Conservation (phyloP, 2,888 invertebrate species). For the Subacronicta megacephala region DNA sequence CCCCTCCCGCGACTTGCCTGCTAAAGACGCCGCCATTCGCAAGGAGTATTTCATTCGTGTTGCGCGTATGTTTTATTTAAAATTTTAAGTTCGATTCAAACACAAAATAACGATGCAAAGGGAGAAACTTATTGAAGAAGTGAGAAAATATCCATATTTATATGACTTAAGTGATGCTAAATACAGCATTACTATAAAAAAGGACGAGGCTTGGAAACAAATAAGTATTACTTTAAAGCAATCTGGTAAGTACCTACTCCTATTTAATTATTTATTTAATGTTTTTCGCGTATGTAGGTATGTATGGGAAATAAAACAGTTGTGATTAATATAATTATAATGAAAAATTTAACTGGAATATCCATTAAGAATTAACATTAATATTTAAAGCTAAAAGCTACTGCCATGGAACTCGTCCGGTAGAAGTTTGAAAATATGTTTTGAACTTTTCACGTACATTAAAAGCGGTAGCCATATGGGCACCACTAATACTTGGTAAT, state of each 20-base stretch:
- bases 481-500: slow-evolving; percentile 42
- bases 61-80: no score
- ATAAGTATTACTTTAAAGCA: slow-evolving; percentile 43
- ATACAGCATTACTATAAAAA: slow-evolving; percentile 44
- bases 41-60: no score
- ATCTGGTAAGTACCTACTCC: slow-evolving; percentile 40
- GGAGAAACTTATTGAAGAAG: no score
- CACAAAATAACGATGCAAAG: no score
- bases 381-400: slow-evolving; percentile 37
- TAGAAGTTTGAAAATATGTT: slow-evolving; percentile 48
- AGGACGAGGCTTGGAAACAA: slow-evolving; percentile 46
- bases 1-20: no score
- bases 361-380: slow-evolving; percentile 38
- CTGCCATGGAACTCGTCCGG: slow-evolving; percentile 45
- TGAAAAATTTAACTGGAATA: slow-evolving; percentile 33
- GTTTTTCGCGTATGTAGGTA: slow-evolving; percentile 37
- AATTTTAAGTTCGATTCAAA: no score
- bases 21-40: no score
- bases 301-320: slow-evolving; percentile 39
- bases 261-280: slow-evolving; percentile 37
- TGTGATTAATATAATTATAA: slow-evolving; percentile 40
- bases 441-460: slow-evolving; percentile 45
- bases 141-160: no score
- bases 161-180: slow-evolving; percentile 14
- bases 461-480: slow-evolving; percentile 41